phyloP scores from a whole-genome alignment of 2,113 vertebrate species.

The Indicator maculatus region DNA sequence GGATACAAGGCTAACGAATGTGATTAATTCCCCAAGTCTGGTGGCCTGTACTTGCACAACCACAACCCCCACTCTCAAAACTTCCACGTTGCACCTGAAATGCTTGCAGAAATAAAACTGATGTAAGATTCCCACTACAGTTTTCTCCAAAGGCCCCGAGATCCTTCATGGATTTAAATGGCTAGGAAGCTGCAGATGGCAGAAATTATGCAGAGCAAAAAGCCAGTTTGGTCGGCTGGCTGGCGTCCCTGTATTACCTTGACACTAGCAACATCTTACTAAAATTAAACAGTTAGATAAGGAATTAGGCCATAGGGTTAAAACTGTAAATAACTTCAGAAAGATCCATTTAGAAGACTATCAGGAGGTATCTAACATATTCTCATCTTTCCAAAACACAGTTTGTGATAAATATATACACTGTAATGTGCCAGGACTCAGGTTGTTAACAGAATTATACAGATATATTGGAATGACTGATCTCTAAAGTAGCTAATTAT shows the following conservation, averaged over 20 bases:
- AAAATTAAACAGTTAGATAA: background rate
- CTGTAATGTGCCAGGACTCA: background rate
- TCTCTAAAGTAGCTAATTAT: background rate
- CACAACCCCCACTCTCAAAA: background rate
- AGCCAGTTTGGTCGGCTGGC: background rate
- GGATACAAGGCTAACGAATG: background rate
- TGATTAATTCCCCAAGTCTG: background rate
- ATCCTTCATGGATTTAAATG: background rate
- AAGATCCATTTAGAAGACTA: background rate
- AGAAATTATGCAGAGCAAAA: background rate
- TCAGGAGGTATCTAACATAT: background rate
- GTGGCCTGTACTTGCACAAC: background rate
- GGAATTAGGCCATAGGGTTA: background rate
- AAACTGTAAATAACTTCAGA: background rate
- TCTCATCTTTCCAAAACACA: background rate
- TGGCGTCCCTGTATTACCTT: background rate
- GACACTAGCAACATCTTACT: background rate
- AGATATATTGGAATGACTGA: background rate
- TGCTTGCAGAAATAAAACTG: background rate
- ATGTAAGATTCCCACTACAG: background rate
- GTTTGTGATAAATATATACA: background rate
- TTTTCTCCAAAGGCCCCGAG: background rate
- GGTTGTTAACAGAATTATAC: background rate
- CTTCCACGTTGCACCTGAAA: background rate
- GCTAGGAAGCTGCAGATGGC: background rate